Base-by-base conservation (phyloP, 2,113 vertebrate genomes). In the Forbesichthys papilliferus region DNA sequence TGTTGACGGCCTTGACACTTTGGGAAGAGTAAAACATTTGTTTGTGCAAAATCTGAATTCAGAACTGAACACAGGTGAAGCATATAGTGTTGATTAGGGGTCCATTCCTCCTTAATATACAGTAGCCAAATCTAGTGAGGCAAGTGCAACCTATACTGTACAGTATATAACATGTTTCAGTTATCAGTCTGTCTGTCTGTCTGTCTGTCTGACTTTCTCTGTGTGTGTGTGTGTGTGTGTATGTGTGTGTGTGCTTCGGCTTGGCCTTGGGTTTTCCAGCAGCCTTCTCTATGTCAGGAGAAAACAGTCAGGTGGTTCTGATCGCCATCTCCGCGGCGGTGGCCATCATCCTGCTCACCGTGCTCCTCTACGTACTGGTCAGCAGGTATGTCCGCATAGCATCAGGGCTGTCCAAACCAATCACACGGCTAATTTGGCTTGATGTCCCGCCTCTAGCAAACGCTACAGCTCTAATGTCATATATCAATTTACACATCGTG, bases 221-320 rank as follows among this genome's bases (percentile, higher is more conserved):
- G 20, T 20, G 20, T 20, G 20, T 20, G 20, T 20, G 20, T 20
- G 20, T 20, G 20, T 20, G 16, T 27, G 6, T 69, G 11, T 33
- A 4, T 62, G 1, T 74, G 2, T 61, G 5, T 68, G 48, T 59
- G 52, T 64, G 46, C 71, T 69, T 75, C 16, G 16, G 68, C 27
- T 27, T 27, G 27, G 27, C 2, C 64, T 11, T 78, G 74, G 46
- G 58, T 79, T 10, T 82, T 82, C 78, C 89, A 89, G 75, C 94
- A 93, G 97, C 97, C 27, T 99, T 99, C 90, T 99, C 97, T 70
- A 99, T 99, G 87, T 97, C 97, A 64, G 93, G 96, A 64, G 97
- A 98, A 91, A 98, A 93, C 60, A 98, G 96, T 89, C 97, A 99
- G 81, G 96, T 98, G 4, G 94, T 98, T 57, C 89, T 99, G 91